phyloP scores from a whole-genome alignment of 2,888 invertebrate species.

The Scotopteryx bipunctaria region DNA sequence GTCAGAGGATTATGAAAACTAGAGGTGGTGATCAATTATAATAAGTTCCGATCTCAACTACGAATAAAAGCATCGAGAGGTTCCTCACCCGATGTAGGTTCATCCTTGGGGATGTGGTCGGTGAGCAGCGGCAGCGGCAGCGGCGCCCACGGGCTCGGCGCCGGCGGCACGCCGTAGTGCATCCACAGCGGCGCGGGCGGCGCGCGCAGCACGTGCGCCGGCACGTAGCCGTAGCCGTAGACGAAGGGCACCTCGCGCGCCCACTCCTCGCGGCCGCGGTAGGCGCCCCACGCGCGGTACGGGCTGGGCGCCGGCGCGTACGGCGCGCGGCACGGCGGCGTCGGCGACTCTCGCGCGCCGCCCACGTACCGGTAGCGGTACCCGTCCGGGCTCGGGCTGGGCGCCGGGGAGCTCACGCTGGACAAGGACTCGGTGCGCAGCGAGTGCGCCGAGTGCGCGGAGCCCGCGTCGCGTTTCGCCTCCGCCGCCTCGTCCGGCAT shows the following conservation, averaged over 20 bases:
- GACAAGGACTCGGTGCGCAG: constrained; percentile 70
- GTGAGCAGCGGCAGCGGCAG: constrained; percentile 75
- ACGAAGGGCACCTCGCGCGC: constrained; percentile 63
- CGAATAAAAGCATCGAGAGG: not conserved
- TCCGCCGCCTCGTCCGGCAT: constrained; percentile 80
- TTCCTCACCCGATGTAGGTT: constrained; percentile 81
- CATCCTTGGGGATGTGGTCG: constrained; percentile 82
- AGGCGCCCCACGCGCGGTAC: constrained; percentile 40
- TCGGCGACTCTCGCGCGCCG: constrained; percentile 60
- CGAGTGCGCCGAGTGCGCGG: constrained; percentile 60
- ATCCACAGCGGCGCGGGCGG: constrained; percentile 72
- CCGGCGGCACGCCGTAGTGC: constrained; percentile 78
- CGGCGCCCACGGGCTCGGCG: constrained; percentile 81
- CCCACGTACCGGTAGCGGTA: constrained; percentile 67
- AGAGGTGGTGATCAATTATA: no score
- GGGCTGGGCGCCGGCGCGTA: constrained; percentile 42
- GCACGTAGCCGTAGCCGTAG: constrained; percentile 68
- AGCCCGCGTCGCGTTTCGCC: constrained; percentile 68
- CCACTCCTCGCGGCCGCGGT: constrained; percentile 46
- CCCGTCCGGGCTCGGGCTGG: constrained; percentile 71
- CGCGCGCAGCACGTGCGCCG: constrained; percentile 68
- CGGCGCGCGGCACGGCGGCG: constrained; percentile 71
- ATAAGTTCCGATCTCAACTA: no score
- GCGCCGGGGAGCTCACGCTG: constrained; percentile 70
- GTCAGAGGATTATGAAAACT: no score